Evolutionary conservation across 2,797 vertebrate species (phyloP).

Genomic region (Microchirus variegatus): DNA sequence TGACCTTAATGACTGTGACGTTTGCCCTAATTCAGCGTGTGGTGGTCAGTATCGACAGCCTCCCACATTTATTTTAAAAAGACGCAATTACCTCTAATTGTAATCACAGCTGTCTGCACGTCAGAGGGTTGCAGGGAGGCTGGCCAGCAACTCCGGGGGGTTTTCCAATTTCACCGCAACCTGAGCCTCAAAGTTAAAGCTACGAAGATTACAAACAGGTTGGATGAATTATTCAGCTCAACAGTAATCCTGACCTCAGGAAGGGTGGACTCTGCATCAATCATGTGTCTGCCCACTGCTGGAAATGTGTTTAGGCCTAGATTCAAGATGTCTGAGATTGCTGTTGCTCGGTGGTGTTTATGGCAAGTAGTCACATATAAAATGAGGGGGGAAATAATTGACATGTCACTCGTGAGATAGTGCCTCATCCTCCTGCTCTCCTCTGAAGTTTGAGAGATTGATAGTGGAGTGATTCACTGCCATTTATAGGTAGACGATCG

Average conservation of each 20-base stretch:
- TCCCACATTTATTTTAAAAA: conserved; percentile 45
- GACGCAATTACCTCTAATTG: conserved; percentile 56
- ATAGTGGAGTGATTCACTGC: conserved; percentile 57
- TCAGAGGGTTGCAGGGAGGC: conserved; percentile 24
- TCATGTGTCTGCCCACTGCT: conserved; percentile 36
- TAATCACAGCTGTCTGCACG: conserved; percentile 47
- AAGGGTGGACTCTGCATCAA: conserved; percentile 53
- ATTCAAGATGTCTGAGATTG: conserved; percentile 47
- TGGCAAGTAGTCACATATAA: conserved; percentile 57
- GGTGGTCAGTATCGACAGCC: conserved; percentile 50
- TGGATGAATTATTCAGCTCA: conserved; percentile 64
- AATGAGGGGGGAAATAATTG: conserved; percentile 61
- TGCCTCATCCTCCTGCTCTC: conserved; percentile 52
- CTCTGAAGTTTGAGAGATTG: conserved; percentile 66
- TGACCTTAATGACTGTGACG: conserved; percentile 50
- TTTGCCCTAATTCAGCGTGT: conserved; percentile 45
- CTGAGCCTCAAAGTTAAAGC: conserved; percentile 45
- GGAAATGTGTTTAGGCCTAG: conserved; percentile 41
- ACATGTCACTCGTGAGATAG: conserved; percentile 71
- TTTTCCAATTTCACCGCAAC: conserved; percentile 42
- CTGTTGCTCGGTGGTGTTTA: conserved; percentile 52
- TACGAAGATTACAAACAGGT: conserved; percentile 53
- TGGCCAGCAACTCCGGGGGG: neutral
- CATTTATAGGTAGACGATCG: conserved; percentile 55
- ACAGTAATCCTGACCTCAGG: conserved; percentile 45